Base-by-base conservation (phyloP, 1,140 invertebrate species). In the Heterodera carotae region DNA sequence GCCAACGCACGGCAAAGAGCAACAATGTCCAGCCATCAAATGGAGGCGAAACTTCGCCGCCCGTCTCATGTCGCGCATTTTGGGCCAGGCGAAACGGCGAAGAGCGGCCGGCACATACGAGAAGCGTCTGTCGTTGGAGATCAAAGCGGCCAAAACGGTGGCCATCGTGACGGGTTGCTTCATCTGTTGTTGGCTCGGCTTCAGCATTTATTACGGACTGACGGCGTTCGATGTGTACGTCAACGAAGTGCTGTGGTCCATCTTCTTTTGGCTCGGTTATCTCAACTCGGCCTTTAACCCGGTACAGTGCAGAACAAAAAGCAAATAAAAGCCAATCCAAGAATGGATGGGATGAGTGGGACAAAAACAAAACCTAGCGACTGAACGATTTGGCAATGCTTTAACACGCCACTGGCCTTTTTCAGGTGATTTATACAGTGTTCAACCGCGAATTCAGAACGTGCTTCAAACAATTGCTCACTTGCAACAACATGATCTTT, bases 131-230 rank as follows among this genome's bases (percentile, higher is more conserved):
- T 87, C 85, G 2, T 70, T 88, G 12, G 85, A 87, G 72, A 87
- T 87, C 56, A 87, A 87, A 89, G 94, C 94, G 0, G 93, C 94
- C 12, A 93, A 95, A 88, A 96, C 94, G 0, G 89, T 96, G 36
- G 94, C 93, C 15, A 91, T 96, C 31, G 94, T 96, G 1, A 94
- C 96, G n/a, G 97, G 96, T 18, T 96, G 97, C 60, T 99, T 99
- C 89, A 96, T 96, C 8, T 92, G 93, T 7, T 96, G 94, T 88
- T 95, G 93, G 93, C 90, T 98, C 77, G 97, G 97, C 59, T 99
- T 99, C 89, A 98, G 98, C 88, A 93, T 98, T 69, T 93, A 97
- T 72, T 98, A 99, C 89, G 90, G 90, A 36, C 56, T 78, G 69
- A 69, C 77, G 3, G 62, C 75, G 48, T 88, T 96, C 83, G 93